These are phyloP conservation scores for Epizoanthus stellaris DNA, from an alignment of 92 coral and sea anemone species.

Conservation along the genomic window DNA sequence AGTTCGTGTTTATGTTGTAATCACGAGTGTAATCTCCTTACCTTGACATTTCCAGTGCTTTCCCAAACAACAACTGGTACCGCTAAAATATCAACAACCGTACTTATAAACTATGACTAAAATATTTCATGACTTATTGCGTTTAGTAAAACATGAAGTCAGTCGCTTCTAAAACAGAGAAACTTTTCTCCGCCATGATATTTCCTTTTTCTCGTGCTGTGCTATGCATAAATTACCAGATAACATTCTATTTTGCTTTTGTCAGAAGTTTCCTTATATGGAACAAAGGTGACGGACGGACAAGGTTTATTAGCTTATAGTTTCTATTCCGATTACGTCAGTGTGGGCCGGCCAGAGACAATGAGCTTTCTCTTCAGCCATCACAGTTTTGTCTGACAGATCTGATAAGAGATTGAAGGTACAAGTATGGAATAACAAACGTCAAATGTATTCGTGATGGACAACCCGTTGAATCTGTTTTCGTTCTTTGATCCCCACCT, in stretches of 20 bases:
- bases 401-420: constrained; percentile 14
- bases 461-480: neutral
- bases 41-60: constrained; percentile 21
- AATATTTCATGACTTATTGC: neutral
- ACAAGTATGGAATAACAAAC: neutral
- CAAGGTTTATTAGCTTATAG: constrained; percentile 5
- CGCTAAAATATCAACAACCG: neutral
- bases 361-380: neutral
- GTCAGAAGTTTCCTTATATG: constrained; percentile 32
- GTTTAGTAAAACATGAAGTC: neutral
- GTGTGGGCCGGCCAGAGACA: constrained; percentile 3
- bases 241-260: constrained; percentile 9
- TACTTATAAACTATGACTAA: neutral
- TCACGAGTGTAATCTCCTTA: constrained; percentile 15
- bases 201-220: constrained; percentile 33
- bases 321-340: constrained; percentile 20
- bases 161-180: neutral
- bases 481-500: neutral
- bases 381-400: neutral
- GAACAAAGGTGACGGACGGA: constrained; percentile 2
- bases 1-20: constrained; percentile 26
- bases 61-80: constrained; percentile 42
- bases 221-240: constrained; percentile 37
- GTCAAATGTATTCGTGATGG: neutral
- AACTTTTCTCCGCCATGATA: constrained; percentile 24